phyloP scores from a whole-genome alignment of 2,797 vertebrate genomes.

The Otolemur crassicaudatus region DNA sequence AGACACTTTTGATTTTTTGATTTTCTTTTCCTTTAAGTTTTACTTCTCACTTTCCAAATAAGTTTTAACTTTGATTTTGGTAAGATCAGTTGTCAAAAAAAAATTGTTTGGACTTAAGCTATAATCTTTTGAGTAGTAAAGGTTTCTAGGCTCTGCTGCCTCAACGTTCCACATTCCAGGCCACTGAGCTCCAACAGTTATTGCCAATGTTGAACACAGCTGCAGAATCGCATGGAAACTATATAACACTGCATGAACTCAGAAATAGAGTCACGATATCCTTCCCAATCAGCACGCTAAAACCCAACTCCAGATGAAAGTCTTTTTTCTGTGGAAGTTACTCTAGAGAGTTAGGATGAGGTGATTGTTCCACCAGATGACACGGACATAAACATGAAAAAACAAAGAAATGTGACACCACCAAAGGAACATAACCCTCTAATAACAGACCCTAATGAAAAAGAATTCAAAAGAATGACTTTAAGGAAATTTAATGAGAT shows the following conservation, averaged over 20 bases:
- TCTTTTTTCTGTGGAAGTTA: background rate
- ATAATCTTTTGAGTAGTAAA: conserved; percentile 81
- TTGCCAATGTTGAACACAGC: background rate
- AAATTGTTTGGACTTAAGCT: conserved; percentile 82
- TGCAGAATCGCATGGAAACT: background rate
- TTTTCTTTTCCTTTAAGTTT: conserved; percentile 61
- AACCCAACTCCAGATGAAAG: background rate
- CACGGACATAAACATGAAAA: background rate
- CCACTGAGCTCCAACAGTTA: background rate
- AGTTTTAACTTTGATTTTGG: conserved; percentile 63
- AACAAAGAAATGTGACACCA: background rate
- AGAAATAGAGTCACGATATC: background rate
- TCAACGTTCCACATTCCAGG: background rate
- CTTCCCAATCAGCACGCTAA: background rate
- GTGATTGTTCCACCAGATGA: background rate
- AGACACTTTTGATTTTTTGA: conserved; percentile 5
- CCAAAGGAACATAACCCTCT: background rate
- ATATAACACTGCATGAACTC: too few species aligned
- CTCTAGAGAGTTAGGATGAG: background rate
- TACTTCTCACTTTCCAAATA: conserved; percentile 68
- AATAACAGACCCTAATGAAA: background rate
- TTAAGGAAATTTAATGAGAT: background rate
- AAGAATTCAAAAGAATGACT: background rate
- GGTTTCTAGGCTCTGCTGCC: conserved; percentile 50
- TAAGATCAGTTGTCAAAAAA: conserved; percentile 66